Conservation (phyloP, 2,888 invertebrate species). For the Caradrina kadenii region DNA sequence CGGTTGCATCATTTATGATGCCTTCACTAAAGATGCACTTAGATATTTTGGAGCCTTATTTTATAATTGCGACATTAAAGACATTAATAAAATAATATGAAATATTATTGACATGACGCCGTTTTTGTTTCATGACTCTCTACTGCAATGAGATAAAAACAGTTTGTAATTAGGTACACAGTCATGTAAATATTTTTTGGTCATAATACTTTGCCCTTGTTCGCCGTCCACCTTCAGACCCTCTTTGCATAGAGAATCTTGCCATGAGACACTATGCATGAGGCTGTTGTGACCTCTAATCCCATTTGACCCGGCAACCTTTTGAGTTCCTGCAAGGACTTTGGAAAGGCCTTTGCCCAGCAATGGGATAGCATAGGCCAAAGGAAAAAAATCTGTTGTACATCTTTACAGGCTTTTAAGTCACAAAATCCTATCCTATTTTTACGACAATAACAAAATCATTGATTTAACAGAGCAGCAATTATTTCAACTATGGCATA, state of each 20-base stretch:
- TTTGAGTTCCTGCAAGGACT: no score
- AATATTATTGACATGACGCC: no score
- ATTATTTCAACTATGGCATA: background rate
- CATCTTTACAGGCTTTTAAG: background rate
- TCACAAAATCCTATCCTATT: background rate
- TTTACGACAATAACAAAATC: slow-evolving; percentile 9
- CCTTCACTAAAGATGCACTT: slow-evolving; percentile 5
- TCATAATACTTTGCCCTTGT: background rate
- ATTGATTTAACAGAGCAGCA: background rate
- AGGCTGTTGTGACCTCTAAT: no score
- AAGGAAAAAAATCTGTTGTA: no score
- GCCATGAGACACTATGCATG: no score
- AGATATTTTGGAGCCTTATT: background rate
- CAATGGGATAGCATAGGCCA: no score
- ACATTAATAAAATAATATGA: background rate
- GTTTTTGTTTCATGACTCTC: background rate
- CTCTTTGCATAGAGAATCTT: no score
- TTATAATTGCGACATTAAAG: background rate
- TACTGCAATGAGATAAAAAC: background rate
- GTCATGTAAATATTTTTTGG: background rate
- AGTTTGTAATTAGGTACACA: background rate
- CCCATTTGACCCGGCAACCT: no score
- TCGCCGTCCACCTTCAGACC: no score
- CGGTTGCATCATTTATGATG: slow-evolving; percentile 5
- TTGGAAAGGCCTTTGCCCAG: no score